Percentiles rank a stretch among this genome's conserved stretches.
These are phyloP conservation scores for Anisognathus igniventris DNA, from an alignment of 2,797 vertebrate genomes.

Conservation along the genomic window DNA sequence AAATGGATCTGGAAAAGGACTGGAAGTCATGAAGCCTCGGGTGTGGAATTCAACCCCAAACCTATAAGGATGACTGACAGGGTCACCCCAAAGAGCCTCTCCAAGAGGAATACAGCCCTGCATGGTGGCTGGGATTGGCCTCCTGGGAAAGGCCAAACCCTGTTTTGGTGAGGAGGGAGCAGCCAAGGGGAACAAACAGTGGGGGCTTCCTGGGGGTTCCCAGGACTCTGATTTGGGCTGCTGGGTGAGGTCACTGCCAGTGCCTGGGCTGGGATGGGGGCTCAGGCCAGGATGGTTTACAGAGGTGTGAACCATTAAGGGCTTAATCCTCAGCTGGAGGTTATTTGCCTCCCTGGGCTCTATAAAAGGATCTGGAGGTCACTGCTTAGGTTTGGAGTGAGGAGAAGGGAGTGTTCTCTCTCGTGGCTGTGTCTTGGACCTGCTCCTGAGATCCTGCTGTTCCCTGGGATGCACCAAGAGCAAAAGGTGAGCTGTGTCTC, in stretches of 20 bases:
- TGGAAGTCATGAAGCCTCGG: neutral
- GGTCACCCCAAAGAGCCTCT: neutral
- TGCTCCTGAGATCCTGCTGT: neutral
- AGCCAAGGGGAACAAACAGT: neutral
- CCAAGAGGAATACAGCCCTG: neutral
- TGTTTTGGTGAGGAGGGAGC: neutral
- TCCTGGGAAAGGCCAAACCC: neutral
- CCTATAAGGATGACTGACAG: neutral
- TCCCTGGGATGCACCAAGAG: neutral
- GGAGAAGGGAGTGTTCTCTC: accelerated
- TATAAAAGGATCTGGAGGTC: neutral
- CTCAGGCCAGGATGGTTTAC: neutral
- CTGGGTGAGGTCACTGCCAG: neutral
- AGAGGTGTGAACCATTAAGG: neutral
- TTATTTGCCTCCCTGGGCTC: neutral
- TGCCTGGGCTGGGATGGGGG: neutral
- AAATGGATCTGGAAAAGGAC: neutral
- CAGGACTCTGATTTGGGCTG: neutral
- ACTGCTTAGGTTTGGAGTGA: accelerated
- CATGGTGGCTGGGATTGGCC: neutral
- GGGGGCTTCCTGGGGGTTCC: accelerated
- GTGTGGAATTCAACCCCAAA: neutral
- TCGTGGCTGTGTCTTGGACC: neutral
- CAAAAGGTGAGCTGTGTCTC: neutral
- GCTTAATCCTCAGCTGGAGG: neutral